A percentile compares a stretch with the other conserved stretches of the same genome.
These are phyloP conservation scores for Coleophora deauratella DNA, from an alignment of 2,888 invertebrate species.

Conservation along the genomic window DNA sequence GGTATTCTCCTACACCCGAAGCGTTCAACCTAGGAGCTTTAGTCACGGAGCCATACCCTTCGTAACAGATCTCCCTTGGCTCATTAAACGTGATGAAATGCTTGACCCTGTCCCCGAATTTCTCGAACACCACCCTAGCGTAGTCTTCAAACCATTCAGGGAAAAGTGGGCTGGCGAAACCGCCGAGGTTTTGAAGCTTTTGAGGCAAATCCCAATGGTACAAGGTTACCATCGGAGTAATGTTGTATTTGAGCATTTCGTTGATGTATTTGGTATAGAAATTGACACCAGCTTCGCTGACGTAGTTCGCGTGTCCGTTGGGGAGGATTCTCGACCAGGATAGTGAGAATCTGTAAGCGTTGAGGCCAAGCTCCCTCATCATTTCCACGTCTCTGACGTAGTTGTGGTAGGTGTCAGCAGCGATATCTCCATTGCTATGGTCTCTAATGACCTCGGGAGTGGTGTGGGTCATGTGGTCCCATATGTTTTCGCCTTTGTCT, in stretches of 20 bases:
- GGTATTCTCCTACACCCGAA: conserved; percentile 54
- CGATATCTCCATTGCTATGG: conserved; percentile 61
- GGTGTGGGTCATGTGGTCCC: conserved; percentile 30
- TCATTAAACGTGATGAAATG: conserved; percentile 75
- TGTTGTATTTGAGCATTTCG: conserved; percentile 70
- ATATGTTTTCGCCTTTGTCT: conserved; percentile 32
- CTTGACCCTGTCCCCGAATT: conserved; percentile 59
- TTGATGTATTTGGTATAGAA: conserved; percentile 78
- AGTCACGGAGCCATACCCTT: conserved; percentile 46
- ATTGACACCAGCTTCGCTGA: conserved; percentile 74
- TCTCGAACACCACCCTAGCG: conserved; percentile 42
- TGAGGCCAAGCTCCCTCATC: conserved; percentile 44
- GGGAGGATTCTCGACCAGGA: conserved; percentile 77
- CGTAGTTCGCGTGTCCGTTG: conserved; percentile 52
- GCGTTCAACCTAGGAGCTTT: conserved; percentile 38
- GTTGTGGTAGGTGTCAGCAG: conserved; percentile 72
- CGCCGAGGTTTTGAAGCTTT: conserved; percentile 64
- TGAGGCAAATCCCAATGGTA: conserved; percentile 69
- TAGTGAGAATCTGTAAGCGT: conserved; percentile 69
- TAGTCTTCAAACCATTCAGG: conserved; percentile 57
- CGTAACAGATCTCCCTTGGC: conserved; percentile 39
- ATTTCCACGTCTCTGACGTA: conserved; percentile 66
- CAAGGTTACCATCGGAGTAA: conserved; percentile 72
- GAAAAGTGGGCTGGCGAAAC: conserved; percentile 49
- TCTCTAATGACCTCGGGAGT: conserved; percentile 23